These are phyloP conservation scores for Ailurus styani DNA, from an alignment of 2,113 vertebrate genomes.

Conservation along the genomic window DNA sequence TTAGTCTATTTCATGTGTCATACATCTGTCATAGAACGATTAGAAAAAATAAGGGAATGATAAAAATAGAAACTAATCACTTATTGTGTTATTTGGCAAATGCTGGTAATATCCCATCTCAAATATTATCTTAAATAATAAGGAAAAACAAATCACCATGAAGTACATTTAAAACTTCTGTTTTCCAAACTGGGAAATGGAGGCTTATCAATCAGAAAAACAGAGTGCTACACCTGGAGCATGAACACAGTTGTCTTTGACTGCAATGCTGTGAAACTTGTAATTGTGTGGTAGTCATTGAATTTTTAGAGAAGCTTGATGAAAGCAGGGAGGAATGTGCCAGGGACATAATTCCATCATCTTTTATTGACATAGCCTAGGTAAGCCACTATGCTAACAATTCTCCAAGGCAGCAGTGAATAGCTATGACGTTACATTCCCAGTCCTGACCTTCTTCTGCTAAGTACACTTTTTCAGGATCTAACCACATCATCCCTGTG, in stretches of 20 bases:
- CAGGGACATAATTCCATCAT: too few relatives aligned
- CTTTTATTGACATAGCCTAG: neutral
- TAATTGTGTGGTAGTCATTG: neutral
- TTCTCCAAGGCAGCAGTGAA: neutral
- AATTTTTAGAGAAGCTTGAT: neutral
- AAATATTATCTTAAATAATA: neutral
- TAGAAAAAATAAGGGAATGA: neutral
- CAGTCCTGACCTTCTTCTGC: neutral
- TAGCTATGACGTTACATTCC: neutral
- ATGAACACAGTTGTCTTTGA: neutral
- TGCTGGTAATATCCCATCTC: neutral
- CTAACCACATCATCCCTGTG: neutral
- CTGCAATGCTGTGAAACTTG: neutral
- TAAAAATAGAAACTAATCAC: neutral
- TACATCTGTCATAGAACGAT: neutral
- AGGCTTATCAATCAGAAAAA: neutral
- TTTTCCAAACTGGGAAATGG: neutral
- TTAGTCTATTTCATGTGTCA: neutral
- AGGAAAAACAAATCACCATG: neutral
- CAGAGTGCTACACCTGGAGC: neutral
- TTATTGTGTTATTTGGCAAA: neutral
- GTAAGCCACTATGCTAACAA: neutral
- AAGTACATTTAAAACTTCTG: neutral
- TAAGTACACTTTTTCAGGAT: neutral
- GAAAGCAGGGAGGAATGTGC: neutral